These are phyloP conservation scores for Bombycilla garrulus DNA, from an alignment of 2,113 vertebrate genomes.

Conservation along the genomic window DNA sequence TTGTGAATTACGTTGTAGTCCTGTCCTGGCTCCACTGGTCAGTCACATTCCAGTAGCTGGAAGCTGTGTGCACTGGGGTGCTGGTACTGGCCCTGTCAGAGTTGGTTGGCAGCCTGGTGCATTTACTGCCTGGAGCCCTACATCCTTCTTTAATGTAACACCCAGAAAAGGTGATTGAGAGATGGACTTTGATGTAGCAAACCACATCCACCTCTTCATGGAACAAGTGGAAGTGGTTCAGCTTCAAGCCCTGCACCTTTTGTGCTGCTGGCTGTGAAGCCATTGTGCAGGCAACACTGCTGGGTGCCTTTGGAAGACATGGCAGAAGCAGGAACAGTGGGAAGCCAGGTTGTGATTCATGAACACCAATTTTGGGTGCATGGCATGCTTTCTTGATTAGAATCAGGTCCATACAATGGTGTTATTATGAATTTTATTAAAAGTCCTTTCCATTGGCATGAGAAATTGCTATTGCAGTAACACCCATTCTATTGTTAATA, in stretches of 20 bases:
- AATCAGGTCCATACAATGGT: slow-evolving; percentile 13
- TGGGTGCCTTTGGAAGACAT: background rate
- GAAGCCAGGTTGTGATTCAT: background rate
- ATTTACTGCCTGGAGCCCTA: background rate
- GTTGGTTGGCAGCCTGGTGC: background rate
- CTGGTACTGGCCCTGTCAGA: background rate
- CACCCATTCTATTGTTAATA: slow-evolving; percentile 9
- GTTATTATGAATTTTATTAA: slow-evolving; percentile 32
- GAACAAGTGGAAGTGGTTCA: background rate
- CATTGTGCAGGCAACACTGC: accelerated
- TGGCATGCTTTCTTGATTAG: background rate
- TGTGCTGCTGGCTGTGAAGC: background rate
- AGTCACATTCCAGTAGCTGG: background rate
- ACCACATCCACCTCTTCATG: background rate
- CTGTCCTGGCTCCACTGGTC: background rate
- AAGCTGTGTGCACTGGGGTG: background rate
- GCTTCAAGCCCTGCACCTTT: background rate
- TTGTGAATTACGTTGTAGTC: background rate
- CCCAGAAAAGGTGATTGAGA: background rate
- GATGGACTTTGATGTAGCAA: background rate
- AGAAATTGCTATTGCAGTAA: slow-evolving; percentile 23
- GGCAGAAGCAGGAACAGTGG: background rate
- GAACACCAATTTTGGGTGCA: background rate
- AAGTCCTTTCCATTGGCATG: slow-evolving; percentile 24
- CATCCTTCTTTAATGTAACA: background rate